A percentile compares a stretch with the other conserved stretches of the same genome.
Evolutionary conservation across 1,140 invertebrate genomes (phyloP).

Genomic region (Ctenoplectra terminalis): DNA sequence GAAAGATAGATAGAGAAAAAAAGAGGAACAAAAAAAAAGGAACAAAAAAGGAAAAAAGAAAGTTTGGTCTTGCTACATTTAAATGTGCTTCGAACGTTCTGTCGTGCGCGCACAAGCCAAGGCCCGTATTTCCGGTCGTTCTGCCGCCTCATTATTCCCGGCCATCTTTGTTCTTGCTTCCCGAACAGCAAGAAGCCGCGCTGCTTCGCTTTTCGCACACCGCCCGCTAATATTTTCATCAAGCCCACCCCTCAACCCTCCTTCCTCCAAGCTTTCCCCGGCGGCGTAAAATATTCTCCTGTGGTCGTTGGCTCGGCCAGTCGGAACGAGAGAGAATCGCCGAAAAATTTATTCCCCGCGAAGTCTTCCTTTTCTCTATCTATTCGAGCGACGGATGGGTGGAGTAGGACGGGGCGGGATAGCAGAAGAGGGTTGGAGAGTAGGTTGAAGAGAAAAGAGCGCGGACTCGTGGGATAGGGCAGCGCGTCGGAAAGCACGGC

Average conservation of each 20-base stretch:
- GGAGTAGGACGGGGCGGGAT: background rate
- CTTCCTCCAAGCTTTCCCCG: too few relatives aligned
- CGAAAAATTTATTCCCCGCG: slow-evolving; percentile 38
- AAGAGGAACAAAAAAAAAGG: background rate
- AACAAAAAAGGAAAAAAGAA: background rate
- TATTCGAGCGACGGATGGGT: background rate
- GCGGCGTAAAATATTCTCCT: slow-evolving; percentile 41
- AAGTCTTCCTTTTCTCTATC: slow-evolving; percentile 35
- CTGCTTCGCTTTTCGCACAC: slow-evolving; percentile 34
- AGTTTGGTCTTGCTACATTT: slow-evolving; percentile 21
- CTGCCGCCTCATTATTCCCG: slow-evolving; percentile 52
- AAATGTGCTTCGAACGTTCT: slow-evolving; percentile 23
- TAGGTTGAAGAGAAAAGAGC: background rate
- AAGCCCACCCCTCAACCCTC: background rate
- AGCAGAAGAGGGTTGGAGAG: background rate
- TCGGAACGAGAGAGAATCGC: slow-evolving; percentile 25
- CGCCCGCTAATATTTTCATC: slow-evolving; percentile 54
- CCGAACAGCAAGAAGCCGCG: slow-evolving; percentile 38
- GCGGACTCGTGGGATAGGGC: too few relatives aligned
- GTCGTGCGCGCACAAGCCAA: background rate
- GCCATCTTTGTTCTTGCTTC: slow-evolving; percentile 49
- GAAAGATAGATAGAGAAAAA: background rate
- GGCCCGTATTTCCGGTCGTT: slow-evolving; percentile 21
- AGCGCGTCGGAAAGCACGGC: slow-evolving; percentile 39
- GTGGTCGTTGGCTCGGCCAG: slow-evolving; percentile 39